Conservation (phyloP, 2,113 vertebrate genomes). For the Speoplatyrhinus poulsoni region DNA sequence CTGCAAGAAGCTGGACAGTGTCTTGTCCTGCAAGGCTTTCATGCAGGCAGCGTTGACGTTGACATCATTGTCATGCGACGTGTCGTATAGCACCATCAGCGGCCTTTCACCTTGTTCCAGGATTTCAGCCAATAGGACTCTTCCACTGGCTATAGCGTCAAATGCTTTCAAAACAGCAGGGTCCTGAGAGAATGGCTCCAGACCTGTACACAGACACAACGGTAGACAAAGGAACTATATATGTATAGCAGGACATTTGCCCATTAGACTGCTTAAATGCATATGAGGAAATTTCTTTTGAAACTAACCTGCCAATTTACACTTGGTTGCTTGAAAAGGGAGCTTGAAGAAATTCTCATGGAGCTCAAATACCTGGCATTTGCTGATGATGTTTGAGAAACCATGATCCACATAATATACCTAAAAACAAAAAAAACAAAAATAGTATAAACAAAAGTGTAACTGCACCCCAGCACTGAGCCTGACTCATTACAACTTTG, state of each 20-base stretch:
- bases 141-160: conserved; percentile 85
- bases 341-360: conserved; percentile 83
- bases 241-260: background rate
- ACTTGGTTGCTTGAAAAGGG: conserved; percentile 91
- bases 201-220: conserved; percentile 68
- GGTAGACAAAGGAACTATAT: background rate
- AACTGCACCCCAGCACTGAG: too few species aligned
- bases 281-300: background rate
- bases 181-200: conserved; percentile 88
- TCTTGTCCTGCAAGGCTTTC: conserved; percentile 86
- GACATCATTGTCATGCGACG: conserved; percentile 94
- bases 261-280: too few species aligned
- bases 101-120: conserved; percentile 83
- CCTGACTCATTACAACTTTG: too few species aligned
- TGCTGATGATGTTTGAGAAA: conserved; percentile 86
- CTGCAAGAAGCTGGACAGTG: conserved; percentile 84
- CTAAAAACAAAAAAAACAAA: conserved; percentile 59
- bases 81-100: conserved; percentile 92
- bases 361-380: conserved; percentile 84
- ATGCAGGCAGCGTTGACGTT: conserved; percentile 93
- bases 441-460: background rate
- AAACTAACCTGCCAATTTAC: conserved; percentile 90
- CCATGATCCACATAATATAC: conserved; percentile 93
- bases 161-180: conserved; percentile 84
- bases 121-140: conserved; percentile 92